Base-by-base conservation (phyloP, 2,113 vertebrate genomes). In the Engraulis encrasicolus region DNA sequence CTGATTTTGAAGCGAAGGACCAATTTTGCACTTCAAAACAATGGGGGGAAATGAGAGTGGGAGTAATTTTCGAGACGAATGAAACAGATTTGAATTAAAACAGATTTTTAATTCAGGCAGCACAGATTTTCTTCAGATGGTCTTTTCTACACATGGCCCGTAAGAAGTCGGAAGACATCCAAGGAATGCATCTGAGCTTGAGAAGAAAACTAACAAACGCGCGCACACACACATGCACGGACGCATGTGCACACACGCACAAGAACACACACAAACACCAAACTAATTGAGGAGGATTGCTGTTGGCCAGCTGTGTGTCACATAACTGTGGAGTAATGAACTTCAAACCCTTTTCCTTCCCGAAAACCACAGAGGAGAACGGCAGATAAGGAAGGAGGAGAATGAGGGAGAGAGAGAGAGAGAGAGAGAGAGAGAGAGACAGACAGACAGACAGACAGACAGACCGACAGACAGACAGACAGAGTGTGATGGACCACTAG, bases 241-340 rank as follows among this genome's bases (percentile, higher is more conserved):
- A n/a, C n/a, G n/a, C n/a, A n/a, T n/a, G n/a, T n/a, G n/a, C n/a
- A n/a, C n/a, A n/a, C n/a, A n/a, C n/a, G n/a, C n/a, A n/a, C n/a
- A n/a, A n/a, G n/a, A n/a, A n/a, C n/a, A n/a, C n/a, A n/a, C n/a
- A 54, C 5, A 18, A 54, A 54, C 1, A 36, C 31, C 23, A 27
- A 61, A 23, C 61, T 31, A 74, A 74, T 74, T 74, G 66, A 36
- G 27, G 48, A 58, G 49, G 50, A 86, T 49, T 31, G 66, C 54
- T 86, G 52, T 83, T 52, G 20, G 40, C 81, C 78, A 81, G 83
- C 78, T 83, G 79, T 54, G 58, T 79, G 81, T 80, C 81, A 78
- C 80, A 85, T 80, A 87, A 85, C 79, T 80, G 79, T 87, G 58
- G 79, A 31, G 79, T 85, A 85, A 85, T 86, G 78, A 82, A 79